Percentiles rank a stretch among this genome's conserved stretches.
Evolutionary conservation across 2,797 vertebrate genomes (phyloP).

Genomic region (Tangara arthus): DNA sequence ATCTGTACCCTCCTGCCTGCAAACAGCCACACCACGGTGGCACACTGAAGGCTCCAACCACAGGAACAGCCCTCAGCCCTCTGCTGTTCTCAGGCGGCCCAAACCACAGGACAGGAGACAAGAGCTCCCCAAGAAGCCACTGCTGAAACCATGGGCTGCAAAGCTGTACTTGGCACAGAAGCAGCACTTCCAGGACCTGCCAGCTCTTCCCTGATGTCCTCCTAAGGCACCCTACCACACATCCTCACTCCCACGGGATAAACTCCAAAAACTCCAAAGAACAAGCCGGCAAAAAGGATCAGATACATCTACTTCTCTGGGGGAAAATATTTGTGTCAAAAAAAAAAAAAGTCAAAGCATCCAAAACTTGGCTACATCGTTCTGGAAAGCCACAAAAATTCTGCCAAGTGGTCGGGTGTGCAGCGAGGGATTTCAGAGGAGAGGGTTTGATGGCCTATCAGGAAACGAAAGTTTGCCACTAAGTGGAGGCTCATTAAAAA

Average conservation of each 20-base stretch:
- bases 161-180: background rate
- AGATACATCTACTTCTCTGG: background rate
- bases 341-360: background rate
- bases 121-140: fast-evolving
- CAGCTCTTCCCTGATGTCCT: background rate
- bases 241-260: fast-evolving
- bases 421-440: slow-evolving; percentile 27
- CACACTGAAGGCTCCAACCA: fast-evolving
- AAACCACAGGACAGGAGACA: background rate
- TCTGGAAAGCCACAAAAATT: slow-evolving; percentile 32
- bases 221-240: background rate
- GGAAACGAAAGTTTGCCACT: slow-evolving; percentile 55
- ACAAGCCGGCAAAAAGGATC: background rate
- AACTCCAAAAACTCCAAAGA: background rate
- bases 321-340: background rate
- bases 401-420: background rate
- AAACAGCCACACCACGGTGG: background rate
- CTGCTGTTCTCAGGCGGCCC: background rate
- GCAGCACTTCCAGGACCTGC: background rate
- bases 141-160: background rate
- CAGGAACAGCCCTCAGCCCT: background rate
- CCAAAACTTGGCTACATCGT: background rate
- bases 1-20: background rate
- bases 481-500: slow-evolving; percentile 55
- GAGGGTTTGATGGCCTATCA: slow-evolving; percentile 43